Evolutionary conservation across 2,113 vertebrate species (phyloP).

Genomic region (Podarcis cretensis): DNA sequence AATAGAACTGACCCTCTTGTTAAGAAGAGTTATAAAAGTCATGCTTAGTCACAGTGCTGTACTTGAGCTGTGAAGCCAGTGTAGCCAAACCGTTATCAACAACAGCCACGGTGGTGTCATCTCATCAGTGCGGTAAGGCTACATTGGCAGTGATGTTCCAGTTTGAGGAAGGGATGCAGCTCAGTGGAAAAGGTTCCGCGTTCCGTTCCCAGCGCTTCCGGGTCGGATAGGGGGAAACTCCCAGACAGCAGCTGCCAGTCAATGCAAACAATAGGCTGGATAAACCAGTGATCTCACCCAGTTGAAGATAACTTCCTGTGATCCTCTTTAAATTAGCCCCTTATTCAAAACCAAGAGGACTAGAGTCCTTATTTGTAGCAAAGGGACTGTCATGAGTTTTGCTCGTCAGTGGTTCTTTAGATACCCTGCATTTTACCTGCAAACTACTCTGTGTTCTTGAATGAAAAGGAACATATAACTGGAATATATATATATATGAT

Average conservation of each 20-base stretch:
- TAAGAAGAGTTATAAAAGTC: background rate
- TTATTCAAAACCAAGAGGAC: no score
- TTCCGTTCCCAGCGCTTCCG: background rate
- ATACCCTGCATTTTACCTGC: no score
- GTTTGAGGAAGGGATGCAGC: background rate
- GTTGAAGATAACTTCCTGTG: background rate
- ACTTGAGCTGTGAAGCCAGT: conserved; percentile 27
- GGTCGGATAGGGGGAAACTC: background rate
- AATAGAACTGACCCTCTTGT: conserved; percentile 10
- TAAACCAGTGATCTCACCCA: background rate
- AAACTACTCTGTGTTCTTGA: no score
- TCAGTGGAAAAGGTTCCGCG: background rate
- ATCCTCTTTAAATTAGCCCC: no score
- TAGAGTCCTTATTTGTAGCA: no score
- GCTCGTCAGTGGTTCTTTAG: no score
- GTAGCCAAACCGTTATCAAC: background rate
- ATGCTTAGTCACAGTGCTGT: background rate
- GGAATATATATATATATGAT: no score
- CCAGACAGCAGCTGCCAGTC: background rate
- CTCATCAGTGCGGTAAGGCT: background rate
- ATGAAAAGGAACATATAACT: no score
- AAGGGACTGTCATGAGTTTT: no score
- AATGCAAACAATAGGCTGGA: background rate
- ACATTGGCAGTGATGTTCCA: no score
- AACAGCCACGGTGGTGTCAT: rapidly evolving